Base-by-base conservation (phyloP, 2,888 invertebrate genomes). In the Eupithecia inturbata region DNA sequence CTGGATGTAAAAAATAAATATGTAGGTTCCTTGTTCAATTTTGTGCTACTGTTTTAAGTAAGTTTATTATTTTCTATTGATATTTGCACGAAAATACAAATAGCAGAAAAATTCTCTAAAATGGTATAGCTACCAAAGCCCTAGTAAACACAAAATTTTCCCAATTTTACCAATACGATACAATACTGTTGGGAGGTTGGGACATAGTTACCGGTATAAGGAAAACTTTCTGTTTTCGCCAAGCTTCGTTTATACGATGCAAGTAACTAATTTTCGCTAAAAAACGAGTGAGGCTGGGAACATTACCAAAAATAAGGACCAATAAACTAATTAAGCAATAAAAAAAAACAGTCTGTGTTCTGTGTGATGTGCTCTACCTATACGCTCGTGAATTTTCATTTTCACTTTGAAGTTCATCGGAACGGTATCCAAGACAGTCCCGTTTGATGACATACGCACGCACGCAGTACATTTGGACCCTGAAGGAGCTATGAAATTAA, bases 91-190 rank as follows among this genome's bases (percentile, higher is more conserved):
- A 26, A 2, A 69, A 36, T 22, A 22, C n/a, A 12, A 39, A 19
- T 28, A 28, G 3, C n/a, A 22, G 31, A 3, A 41, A 41, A 70
- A 22, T 57, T 62, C n/a, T n/a, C 28, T 26, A 9, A 1, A 36
- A 10, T 64, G 14, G 7, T 16, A 60, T 68, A 36, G 22, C 57
- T 57, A 53, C 10, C n/a, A 22, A 62, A 62, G 39, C 41, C 68
- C 57, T 49, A 49, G 64, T 67, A 45, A 75, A 75, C 41, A 64
- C n/a, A 31, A 68, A 69, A 72, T 68, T 63, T 33, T 49, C 9
- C 45, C 36, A 72, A 72, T 68, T 72, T 28, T 16, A 31, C 41
- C 39, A 69, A 70, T 28, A 53, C 57, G 14, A 53, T 70, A 66
- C 53, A 70, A 66, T 70, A 31, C 49, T 33, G n/a, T 22, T 33